Base-by-base conservation (phyloP, 2,888 invertebrate genomes). In the Harmothoe impar region DNA sequence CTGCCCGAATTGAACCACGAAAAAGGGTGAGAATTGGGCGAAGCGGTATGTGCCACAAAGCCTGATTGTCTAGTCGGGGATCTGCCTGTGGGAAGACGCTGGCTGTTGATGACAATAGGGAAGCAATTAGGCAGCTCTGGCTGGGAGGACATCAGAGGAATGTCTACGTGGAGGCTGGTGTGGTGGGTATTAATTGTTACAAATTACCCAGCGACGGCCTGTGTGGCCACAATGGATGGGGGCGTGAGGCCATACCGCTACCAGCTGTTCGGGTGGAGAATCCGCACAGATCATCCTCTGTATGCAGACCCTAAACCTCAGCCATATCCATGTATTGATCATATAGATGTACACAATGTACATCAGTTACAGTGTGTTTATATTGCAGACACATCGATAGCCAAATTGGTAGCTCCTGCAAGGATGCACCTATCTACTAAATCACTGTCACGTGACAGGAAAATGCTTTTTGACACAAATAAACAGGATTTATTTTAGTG, bases 121-220 rank as follows among this genome's bases (percentile, higher is more conserved):
- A 35, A 35, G 81, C 81, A 81, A 81, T 81, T 81, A 81, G 81
- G 43, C 81, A 43, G 43, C n/a, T 25, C 35, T 17, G 43, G 33
- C 72, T 29, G 72, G 72, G 10, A 25, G 25, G 81, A 43, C 35
- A 43, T 81, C 81, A 81, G 35, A 43, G 35, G 43, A 17, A 81
- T 81, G 43, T 35, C 35, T 43, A 81, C 81, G 43, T 35, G 81
- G 25, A 43, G 35, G 35, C 81, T 25, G 81, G 33, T 43, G 23
- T 20, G 81, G n/a, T 23, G 15, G 81, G 35, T 81, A 81, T 81
- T 81, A 81, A 81, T 81, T 81, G 81, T 81, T 35, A 81, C 81
- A 81, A 81, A 81, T 81, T 81, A 81, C 81, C 20, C 23, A 10
- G 43, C 33, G 81, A 17, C 29, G 25, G 31, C 72, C 25, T 25